Evolutionary conservation across 1,140 invertebrate species (phyloP).

Genomic region (Aporrectodea caliginosa): DNA sequence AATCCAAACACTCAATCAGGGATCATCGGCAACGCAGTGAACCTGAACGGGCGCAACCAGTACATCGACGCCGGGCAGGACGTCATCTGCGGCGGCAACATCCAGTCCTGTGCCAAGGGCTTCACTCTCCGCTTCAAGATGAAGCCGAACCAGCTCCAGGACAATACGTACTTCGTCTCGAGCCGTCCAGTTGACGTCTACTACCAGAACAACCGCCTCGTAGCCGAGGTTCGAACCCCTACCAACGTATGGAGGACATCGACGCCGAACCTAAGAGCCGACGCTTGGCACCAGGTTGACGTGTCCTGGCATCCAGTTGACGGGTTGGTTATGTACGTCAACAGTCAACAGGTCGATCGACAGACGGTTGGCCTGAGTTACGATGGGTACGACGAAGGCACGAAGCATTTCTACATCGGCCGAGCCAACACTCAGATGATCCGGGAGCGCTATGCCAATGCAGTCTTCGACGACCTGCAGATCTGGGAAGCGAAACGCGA

Average conservation of each 20-base stretch:
- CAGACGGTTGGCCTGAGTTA: conserved; percentile 24
- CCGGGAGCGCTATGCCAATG: conserved; percentile 41
- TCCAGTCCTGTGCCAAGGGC: conserved; percentile 43
- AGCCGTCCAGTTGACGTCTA: conserved; percentile 47
- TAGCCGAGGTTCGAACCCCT: conserved; percentile 42
- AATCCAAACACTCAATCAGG: conserved; percentile 35
- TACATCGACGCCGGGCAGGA: conserved; percentile 45
- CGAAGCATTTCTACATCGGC: conserved; percentile 40
- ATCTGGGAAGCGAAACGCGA: conserved; percentile 44
- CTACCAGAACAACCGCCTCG: conserved; percentile 45
- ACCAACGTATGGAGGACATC: conserved; percentile 44
- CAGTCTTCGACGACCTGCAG: conserved; percentile 44
- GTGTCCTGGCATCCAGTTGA: conserved; percentile 44
- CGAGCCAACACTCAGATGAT: conserved; percentile 39
- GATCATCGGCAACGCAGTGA: conserved; percentile 34
- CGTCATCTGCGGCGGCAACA: conserved; percentile 43
- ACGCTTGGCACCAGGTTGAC: conserved; percentile 43
- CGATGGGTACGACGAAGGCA: conserved; percentile 36
- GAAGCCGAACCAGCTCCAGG: conserved; percentile 39
- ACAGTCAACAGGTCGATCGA: conserved; percentile 40
- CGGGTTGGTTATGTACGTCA: conserved; percentile 46
- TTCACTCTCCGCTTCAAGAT: conserved; percentile 41
- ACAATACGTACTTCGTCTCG: conserved; percentile 49
- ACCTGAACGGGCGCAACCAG: conserved; percentile 42
- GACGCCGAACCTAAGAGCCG: conserved; percentile 37